Evolutionary conservation across 2,113 vertebrate species (phyloP).

Genomic region (Carassius gibelio): DNA sequence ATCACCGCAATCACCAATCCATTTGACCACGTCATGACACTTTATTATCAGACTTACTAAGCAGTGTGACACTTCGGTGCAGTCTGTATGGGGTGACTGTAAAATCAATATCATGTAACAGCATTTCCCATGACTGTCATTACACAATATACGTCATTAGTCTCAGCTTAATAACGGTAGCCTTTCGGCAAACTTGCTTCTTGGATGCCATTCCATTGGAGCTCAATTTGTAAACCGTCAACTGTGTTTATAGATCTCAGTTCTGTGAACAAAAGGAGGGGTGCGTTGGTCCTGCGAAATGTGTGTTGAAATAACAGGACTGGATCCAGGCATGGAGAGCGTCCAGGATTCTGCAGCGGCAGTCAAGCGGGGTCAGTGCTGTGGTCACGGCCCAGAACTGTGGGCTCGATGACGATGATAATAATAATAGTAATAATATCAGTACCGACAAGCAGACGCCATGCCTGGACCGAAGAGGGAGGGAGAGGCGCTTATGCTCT

Average conservation of each 20-base stretch:
- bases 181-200: neutral
- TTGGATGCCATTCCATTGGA: neutral
- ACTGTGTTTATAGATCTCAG: constrained; percentile 31
- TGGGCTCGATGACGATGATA: constrained; percentile 34
- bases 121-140: constrained; percentile 39
- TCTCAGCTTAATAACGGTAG: constrained; percentile 24
- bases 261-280: neutral
- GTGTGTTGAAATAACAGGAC: constrained; percentile 42
- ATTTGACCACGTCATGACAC: constrained; percentile 3
- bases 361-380: constrained; percentile 43
- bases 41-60: neutral
- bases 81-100: neutral
- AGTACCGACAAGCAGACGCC: constrained; percentile 53
- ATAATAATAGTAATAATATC: constrained; percentile 54
- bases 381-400: constrained; percentile 38
- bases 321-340: constrained; percentile 32
- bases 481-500: constrained; percentile 5
- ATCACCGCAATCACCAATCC: neutral
- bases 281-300: neutral
- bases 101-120: neutral
- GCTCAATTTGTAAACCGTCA: constrained; percentile 24
- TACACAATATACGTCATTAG: neutral
- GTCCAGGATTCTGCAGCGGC: constrained; percentile 29
- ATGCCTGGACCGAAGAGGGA: constrained; percentile 43
- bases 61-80: neutral